Evolutionary conservation across 2,888 invertebrate species (phyloP).

Genomic region (Sarcophaga carnaria): DNA sequence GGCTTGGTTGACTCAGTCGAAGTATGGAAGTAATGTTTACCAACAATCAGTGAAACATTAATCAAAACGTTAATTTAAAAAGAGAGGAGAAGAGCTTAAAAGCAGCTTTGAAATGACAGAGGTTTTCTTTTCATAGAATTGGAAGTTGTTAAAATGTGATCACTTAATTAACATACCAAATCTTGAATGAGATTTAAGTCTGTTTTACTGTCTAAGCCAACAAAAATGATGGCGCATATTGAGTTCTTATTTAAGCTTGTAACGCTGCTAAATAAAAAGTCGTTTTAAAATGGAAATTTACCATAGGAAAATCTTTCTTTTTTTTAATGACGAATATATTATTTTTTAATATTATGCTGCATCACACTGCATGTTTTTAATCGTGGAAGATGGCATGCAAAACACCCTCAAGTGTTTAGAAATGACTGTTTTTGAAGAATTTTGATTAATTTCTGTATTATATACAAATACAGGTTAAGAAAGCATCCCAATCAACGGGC

Average conservation of each 20-base stretch:
- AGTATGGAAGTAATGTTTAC: background rate
- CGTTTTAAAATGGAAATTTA: no score
- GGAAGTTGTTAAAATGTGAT: background rate
- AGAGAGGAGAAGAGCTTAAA: background rate
- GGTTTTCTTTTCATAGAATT: background rate
- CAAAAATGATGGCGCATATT: background rate
- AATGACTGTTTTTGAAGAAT: no score
- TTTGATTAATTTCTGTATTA: no score
- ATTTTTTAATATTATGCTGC: no score
- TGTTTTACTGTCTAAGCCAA: background rate
- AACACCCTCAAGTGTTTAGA: no score
- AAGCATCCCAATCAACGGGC: no score
- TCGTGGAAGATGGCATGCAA: no score
- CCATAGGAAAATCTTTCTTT: no score
- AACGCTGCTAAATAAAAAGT: no score
- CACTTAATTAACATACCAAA: background rate
- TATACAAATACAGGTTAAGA: no score
- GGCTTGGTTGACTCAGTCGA: background rate
- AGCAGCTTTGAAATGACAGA: background rate
- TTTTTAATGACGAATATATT: no score
- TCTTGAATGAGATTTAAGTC: background rate
- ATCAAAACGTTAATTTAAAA: conserved; percentile 6
- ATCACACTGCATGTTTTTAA: no score
- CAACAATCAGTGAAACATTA: background rate
- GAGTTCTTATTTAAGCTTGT: background rate